Percentiles rank a stretch among this genome's conserved stretches.
These are phyloP conservation scores for Mormyrus proboscirostris DNA, from an alignment of 2,797 vertebrate genomes.

Conservation along the genomic window DNA sequence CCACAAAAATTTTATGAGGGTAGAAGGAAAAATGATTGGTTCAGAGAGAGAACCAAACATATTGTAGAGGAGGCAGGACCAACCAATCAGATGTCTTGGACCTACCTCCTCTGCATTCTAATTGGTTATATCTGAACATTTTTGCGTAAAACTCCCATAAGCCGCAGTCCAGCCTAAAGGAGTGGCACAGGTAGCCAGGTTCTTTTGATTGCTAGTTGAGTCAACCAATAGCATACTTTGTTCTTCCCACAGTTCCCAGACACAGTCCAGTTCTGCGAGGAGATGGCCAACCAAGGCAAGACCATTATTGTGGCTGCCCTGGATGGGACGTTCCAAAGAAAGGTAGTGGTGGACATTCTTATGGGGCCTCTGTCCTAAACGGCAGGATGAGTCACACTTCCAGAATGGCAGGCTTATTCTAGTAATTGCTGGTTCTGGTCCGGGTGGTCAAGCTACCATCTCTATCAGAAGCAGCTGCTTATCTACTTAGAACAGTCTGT, in stretches of 20 bases:
- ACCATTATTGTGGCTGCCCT: slow-evolving; percentile 86
- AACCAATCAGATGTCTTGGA: not conserved
- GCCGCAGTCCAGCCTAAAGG: not conserved
- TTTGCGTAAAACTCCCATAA: not conserved
- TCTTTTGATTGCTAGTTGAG: not conserved
- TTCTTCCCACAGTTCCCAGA: slow-evolving; percentile 73
- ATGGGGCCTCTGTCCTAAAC: not conserved
- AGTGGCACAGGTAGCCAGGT: not conserved
- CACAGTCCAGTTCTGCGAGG: slow-evolving; percentile 82
- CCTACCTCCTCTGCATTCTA: not conserved
- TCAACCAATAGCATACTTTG: not conserved
- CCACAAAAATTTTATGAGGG: not conserved
- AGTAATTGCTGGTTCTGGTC: not conserved
- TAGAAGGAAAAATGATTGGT: not conserved
- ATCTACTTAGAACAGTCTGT: not conserved
- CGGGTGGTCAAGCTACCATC: not conserved
- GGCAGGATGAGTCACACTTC: not conserved
- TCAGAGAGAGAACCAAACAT: not conserved
- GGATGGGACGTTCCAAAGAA: slow-evolving; percentile 95
- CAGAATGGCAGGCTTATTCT: not conserved
- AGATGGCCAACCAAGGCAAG: slow-evolving; percentile 88
- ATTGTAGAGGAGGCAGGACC: not conserved
- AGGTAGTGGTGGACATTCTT: slow-evolving; percentile 54
- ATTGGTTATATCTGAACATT: not conserved
- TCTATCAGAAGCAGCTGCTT: not conserved